phyloP scores from a whole-genome alignment of 2,888 invertebrate genomes.

The Bursaphelenchus okinawaensis region DNA sequence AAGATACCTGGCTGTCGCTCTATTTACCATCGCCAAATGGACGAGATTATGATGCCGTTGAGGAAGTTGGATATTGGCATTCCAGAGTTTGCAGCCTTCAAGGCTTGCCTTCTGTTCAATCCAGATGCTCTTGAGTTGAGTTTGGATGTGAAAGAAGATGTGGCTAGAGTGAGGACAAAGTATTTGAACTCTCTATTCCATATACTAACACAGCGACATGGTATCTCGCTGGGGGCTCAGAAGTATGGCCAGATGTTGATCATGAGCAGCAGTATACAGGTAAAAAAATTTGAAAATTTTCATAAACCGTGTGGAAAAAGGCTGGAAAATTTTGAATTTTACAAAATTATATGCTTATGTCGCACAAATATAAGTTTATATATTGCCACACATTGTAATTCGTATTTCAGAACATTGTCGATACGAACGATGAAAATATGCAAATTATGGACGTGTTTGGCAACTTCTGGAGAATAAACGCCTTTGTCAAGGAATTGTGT shows the following conservation, averaged over 20 bases:
- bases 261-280: slow-evolving; percentile 41
- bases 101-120: slow-evolving; percentile 54
- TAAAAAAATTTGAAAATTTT: too few species aligned
- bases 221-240: slow-evolving; percentile 28
- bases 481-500: slow-evolving; percentile 36
- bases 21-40: slow-evolving; percentile 56
- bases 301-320: too few species aligned
- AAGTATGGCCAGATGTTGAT: slow-evolving; percentile 35
- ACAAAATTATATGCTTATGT: too few species aligned
- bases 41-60: slow-evolving; percentile 55
- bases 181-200: slow-evolving; percentile 52
- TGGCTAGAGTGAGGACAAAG: slow-evolving; percentile 49
- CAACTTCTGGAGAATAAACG: slow-evolving; percentile 35
- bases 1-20: slow-evolving; percentile 54
- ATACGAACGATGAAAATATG: slow-evolving; percentile 57
- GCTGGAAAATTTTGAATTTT: too few species aligned
- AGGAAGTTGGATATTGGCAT: slow-evolving; percentile 37
- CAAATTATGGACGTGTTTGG: slow-evolving; percentile 50
- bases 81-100: slow-evolving; percentile 54
- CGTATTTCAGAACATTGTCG: slow-evolving; percentile 49
- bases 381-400: too few species aligned
- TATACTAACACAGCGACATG: slow-evolving; percentile 32
- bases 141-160: slow-evolving; percentile 40
- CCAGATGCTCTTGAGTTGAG: slow-evolving; percentile 55
- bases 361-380: too few species aligned